Base-by-base conservation (phyloP, 2,113 vertebrate species). In the Amphiprion percula region DNA sequence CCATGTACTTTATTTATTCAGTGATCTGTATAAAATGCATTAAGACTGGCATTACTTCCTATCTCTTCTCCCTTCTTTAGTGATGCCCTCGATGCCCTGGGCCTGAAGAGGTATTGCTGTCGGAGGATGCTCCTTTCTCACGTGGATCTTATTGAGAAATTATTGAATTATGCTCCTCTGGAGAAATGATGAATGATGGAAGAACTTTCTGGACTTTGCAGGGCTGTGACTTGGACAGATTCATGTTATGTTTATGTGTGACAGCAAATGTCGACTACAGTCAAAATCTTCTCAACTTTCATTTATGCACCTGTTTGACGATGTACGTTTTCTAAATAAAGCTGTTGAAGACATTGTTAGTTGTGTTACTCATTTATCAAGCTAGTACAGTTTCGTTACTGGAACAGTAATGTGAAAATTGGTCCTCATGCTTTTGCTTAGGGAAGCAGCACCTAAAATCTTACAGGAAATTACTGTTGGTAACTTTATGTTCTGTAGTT, bases 61-160 rank as follows among this genome's bases (percentile, higher is more conserved):
- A 9, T 62, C 28, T 82, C 21, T 21, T 21, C 21, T 21, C 21
- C n/a, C 60, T 54, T 58, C 17, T 77, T 16, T 17, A 99, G 98
- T 80, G 98, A 99, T 28, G 97, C 98, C 14, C 95, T 99, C 66
- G 98, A 99, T 52, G 97, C 98, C 2, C 94, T 99, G 82, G 97
- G 97, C 19, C 84, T 99, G 94, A 99, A 99, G 94, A 95, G 98
- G 37, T 99, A 99, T 90, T 99, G 98, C 89, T 99, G 98, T 89
- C 95, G 97, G 59, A 94, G 98, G 73, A 99, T 99, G 98, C 96
- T 99, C 37, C 95, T 99, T 0, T 96, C 98, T 66, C 98, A 99
- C 0, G 97, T 99, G 86, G 98, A 99, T 92, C 96, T 99, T 84
- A 99, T 99, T 60, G 98, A 99, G 90, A 99, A 99, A 84, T 93